phyloP scores from a whole-genome alignment of 2,888 invertebrate species.

The Dryococelus australis region DNA sequence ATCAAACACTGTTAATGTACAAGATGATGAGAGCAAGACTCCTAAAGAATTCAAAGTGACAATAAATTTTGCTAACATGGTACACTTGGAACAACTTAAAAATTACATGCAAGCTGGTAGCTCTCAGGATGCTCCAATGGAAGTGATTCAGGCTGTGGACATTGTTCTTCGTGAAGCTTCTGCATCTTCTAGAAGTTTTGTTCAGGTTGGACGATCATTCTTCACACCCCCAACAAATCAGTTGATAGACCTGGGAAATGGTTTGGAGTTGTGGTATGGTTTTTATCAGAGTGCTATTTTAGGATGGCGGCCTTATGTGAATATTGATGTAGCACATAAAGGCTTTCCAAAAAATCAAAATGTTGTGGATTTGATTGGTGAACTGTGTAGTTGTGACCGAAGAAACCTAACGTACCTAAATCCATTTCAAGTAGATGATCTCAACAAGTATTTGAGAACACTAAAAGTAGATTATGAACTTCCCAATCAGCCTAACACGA shows the following conservation, averaged over 20 bases:
- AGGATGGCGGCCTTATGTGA: constrained; percentile 87
- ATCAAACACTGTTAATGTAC: constrained; percentile 53
- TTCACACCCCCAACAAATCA: constrained; percentile 66
- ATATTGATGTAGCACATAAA: constrained; percentile 89
- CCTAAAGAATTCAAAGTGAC: constrained; percentile 60
- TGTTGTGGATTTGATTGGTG: constrained; percentile 60
- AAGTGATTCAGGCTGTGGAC: constrained; percentile 81
- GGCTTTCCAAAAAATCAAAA: constrained; percentile 71
- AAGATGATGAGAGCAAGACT: constrained; percentile 55
- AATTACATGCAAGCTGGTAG: constrained; percentile 55
- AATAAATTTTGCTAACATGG: constrained; percentile 63
- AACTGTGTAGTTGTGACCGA: constrained; percentile 52
- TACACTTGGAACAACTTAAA: constrained; percentile 61
- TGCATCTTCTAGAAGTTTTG: constrained; percentile 51
- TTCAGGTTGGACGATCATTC: constrained; percentile 79
- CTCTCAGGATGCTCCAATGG: constrained; percentile 62
- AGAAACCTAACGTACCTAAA: constrained; percentile 48
- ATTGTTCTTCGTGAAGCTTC: constrained; percentile 78
- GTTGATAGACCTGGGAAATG: constrained; percentile 73
- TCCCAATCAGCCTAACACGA: constrained; percentile 57
- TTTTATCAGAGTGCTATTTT: constrained; percentile 92
- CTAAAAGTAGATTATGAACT: constrained; percentile 61
- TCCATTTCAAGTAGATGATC: constrained; percentile 45
- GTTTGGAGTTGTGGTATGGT: constrained; percentile 92
- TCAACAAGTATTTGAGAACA: constrained; percentile 58